Percentiles rank a stretch among this genome's conserved stretches.
phyloP scores from a whole-genome alignment of 2,888 invertebrate genomes.

The Cheilosia pagana region DNA sequence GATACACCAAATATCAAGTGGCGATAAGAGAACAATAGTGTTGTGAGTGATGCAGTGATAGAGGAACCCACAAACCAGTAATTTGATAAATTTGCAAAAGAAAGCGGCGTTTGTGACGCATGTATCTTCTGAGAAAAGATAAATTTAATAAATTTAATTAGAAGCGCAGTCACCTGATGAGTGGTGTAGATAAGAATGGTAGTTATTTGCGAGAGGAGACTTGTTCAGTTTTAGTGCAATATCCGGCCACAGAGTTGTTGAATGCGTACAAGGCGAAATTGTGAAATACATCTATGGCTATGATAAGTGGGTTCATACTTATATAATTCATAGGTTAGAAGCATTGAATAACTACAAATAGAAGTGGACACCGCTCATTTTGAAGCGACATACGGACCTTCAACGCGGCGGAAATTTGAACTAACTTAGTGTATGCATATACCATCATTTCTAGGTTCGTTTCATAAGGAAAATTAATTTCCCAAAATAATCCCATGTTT shows the following conservation, averaged over 20 bases:
- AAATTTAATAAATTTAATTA: slow-evolving; percentile 18
- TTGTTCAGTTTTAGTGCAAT: not conserved
- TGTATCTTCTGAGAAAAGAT: slow-evolving; percentile 1
- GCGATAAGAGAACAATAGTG: slow-evolving; percentile 54
- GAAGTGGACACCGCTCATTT: no score
- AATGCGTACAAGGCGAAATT: not conserved
- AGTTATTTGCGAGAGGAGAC: not conserved
- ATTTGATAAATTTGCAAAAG: not conserved
- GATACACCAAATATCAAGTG: slow-evolving; percentile 41
- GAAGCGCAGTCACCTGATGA: slow-evolving; percentile 16
- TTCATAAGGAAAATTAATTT: no score
- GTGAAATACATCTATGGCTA: not conserved
- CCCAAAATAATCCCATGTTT: no score
- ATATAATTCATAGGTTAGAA: no score
- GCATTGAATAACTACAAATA: no score
- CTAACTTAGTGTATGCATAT: no score
- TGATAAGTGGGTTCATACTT: not conserved
- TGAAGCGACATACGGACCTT: no score
- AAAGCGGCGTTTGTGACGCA: slow-evolving; percentile 10
- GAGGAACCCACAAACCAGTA: not conserved
- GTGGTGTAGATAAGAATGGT: slow-evolving; percentile 12
- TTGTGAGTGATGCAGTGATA: slow-evolving; percentile 10
- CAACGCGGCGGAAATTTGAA: no score
- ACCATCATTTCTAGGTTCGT: no score
- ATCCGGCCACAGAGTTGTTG: slow-evolving; percentile 1